Conservation (phyloP, 2,797 vertebrate genomes). For the Neomorphus geoffroyi region DNA sequence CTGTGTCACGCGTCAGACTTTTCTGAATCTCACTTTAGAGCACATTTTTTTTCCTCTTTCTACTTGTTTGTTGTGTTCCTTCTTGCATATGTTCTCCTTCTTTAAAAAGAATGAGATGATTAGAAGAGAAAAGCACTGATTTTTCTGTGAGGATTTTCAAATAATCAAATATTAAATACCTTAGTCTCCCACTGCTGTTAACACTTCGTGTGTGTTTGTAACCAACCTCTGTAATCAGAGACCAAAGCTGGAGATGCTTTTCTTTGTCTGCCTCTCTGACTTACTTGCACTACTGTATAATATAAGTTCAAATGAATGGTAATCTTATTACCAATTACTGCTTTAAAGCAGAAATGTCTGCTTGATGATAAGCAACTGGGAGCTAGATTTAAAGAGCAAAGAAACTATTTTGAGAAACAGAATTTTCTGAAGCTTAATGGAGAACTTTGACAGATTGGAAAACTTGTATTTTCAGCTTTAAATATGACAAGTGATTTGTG, state of each 20-base stretch:
- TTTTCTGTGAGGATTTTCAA: background rate
- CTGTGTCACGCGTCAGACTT: background rate
- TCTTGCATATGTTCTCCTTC: background rate
- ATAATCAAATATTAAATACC: rapidly evolving
- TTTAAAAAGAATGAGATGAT: background rate
- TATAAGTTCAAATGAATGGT: background rate
- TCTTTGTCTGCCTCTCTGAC: background rate
- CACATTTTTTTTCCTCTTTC: background rate
- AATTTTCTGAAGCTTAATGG: background rate
- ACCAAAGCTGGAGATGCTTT: background rate
- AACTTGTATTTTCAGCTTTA: background rate
- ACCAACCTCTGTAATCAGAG: rapidly evolving
- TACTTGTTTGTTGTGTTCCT: background rate
- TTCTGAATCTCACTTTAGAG: background rate
- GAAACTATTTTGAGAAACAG: background rate
- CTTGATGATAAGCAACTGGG: background rate
- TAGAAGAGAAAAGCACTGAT: background rate
- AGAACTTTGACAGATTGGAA: background rate
- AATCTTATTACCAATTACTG: background rate
- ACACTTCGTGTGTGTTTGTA: rapidly evolving
- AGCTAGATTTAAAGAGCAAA: background rate
- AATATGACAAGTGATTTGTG: background rate
- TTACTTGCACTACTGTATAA: background rate
- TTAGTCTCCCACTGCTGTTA: background rate
- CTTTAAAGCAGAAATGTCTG: background rate